Base-by-base conservation (phyloP, 2,888 invertebrate genomes). In the Cataglyphis rosenhaueri region DNA sequence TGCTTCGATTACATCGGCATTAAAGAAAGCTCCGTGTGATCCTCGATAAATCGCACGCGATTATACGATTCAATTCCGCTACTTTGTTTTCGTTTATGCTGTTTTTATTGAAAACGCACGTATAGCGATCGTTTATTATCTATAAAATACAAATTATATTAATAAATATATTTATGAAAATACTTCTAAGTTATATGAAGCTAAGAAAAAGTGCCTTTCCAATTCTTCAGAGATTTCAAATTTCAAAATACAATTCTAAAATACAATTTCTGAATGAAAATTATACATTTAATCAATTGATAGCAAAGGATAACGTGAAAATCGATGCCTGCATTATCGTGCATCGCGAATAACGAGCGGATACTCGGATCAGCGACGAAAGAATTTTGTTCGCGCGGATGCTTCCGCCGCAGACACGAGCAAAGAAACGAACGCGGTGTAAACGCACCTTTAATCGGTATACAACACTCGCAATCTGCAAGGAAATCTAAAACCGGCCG, bases 401-500 rank as follows among this genome's bases (percentile, higher is more conserved):
- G n/a, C 41, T 78, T 78, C 76, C 76, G 76, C 65, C n/a, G 57
- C 41, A 15, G 48, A 18, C 66, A 21, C 65, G 65, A 76, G 57
- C 32, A 52, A 38, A 44, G 32, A 21, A 65, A 55, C 21, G 65
- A 41, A 55, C 68, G 68, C 21, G 32, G 66, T 52, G 78, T 79
- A 79, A 79, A 79, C 78, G 78, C 44, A 79, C 44, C 70, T 79
- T 64, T 81, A 87, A 87, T 81, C 83, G 81, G 74, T 74, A 81
- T 83, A 83, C 73, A 87, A 87, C 81, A 62, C 59, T 75, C 64
- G 86, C 79, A 73, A 65, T 64, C 76, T 66, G 61, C 52, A 25
- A 81, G 74, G 84, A 87, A 82, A 84, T 78, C 81, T 62, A 74
- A 79, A 84, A 66, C 65, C 78, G 35, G 70, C 83, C 88, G 88